Evolutionary conservation across 1,140 invertebrate genomes (phyloP).

Genomic region (Caenorhabditis briggsae): DNA sequence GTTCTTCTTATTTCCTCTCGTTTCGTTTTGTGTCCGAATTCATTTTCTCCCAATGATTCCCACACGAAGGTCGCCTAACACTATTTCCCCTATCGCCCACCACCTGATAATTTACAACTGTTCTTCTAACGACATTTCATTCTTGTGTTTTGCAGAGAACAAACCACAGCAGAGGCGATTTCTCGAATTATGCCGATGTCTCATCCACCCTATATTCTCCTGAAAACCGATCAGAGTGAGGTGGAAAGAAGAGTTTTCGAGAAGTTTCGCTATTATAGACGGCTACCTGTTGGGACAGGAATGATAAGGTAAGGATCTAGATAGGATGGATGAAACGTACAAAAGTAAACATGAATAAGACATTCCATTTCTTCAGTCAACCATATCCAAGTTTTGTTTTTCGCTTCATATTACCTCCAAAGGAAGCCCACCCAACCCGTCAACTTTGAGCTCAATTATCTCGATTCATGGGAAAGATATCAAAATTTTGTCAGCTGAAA

Average conservation of each 20-base stretch:
- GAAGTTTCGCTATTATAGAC: constrained; percentile 34
- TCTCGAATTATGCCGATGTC: constrained; percentile 45
- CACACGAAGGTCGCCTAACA: constrained; percentile 41
- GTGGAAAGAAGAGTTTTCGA: constrained; percentile 27
- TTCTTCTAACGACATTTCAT: constrained; percentile 16
- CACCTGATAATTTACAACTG: constrained; percentile 54
- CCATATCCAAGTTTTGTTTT: too few relatives aligned
- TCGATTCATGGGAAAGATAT: too few relatives aligned
- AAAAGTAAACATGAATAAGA: neutral
- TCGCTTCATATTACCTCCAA: too few relatives aligned
- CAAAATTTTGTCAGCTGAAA: too few relatives aligned
- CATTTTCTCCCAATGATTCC: constrained; percentile 22
- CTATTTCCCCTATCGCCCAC: neutral
- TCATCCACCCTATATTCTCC: constrained; percentile 42
- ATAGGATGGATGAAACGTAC: neutral
- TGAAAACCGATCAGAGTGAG: constrained; percentile 39
- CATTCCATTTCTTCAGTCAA: too few relatives aligned
- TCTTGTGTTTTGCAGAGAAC: constrained; percentile 26
- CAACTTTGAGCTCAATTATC: too few relatives aligned
- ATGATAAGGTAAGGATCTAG: constrained; percentile 32
- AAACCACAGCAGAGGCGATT: constrained; percentile 6
- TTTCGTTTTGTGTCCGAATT: constrained; percentile 28
- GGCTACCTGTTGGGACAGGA: constrained; percentile 28
- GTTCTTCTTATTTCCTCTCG: neutral
- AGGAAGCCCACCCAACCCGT: too few relatives aligned